Conservation (phyloP, 1,140 invertebrate species). For the Pantala flavescens region DNA sequence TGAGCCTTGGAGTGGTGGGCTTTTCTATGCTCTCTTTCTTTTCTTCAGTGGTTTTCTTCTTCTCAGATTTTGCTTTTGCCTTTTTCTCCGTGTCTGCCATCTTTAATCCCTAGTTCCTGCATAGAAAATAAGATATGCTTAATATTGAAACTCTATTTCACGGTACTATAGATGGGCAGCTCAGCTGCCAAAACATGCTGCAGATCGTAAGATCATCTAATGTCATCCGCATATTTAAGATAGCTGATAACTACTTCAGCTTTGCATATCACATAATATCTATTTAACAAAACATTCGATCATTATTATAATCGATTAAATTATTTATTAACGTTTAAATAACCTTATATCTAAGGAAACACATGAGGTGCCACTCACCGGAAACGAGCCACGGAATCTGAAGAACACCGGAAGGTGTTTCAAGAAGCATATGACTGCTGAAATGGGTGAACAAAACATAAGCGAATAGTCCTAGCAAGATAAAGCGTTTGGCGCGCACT, state of each 20-base stretch:
- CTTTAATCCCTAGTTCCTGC: neutral
- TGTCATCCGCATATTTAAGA: neutral
- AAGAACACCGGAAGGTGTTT: neutral
- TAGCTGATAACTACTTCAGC: neutral
- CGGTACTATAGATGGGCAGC: neutral
- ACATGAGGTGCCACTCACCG: neutral
- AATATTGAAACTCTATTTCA: neutral
- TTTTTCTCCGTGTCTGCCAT: slow-evolving; percentile 29
- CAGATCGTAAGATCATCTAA: neutral
- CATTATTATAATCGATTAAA: neutral
- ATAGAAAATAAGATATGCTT: neutral
- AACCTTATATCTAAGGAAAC: neutral
- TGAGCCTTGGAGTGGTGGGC: slow-evolving; percentile 33
- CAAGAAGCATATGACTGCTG: neutral
- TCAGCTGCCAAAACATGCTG: neutral
- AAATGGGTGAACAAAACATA: no score
- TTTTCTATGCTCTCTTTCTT: slow-evolving; percentile 34
- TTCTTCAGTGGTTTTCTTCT: slow-evolving; percentile 39
- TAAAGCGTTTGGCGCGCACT: no score
- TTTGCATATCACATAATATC: neutral
- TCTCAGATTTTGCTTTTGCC: slow-evolving; percentile 46
- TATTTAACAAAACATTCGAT: neutral
- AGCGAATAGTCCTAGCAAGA: no score
- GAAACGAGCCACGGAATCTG: neutral
- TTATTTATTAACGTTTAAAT: neutral